Evolutionary conservation across 2,797 vertebrate genomes (phyloP), one percentile per base, ranked within the genome.

Genomic region (Crenuchus spilurus): DNA sequence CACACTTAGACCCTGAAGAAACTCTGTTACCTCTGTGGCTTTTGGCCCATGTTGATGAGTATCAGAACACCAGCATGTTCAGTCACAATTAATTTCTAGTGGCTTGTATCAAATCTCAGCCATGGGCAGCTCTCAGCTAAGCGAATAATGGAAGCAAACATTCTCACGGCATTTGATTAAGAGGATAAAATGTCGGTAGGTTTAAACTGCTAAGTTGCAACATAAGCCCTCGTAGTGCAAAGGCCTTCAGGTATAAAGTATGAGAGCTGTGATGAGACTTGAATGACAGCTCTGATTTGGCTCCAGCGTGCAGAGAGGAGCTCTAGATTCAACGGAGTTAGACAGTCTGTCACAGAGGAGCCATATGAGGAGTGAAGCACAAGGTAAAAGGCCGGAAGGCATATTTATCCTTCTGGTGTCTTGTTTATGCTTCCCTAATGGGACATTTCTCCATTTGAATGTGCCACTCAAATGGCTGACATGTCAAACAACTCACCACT

Each of bases 391-490:
- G 69, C 64, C 11, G 48, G 61, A 30, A 37, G 61, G 22, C 42
- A 41, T 76, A 33, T 39, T 35, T 75, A 65, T 60, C 57, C 48
- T 60, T 72, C 35, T 30, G 62, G 41, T 49, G 67, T 62, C 62
- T 65, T 64, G 41, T 62, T 79, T 70, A 60, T 51, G 31, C 63
- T 22, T 10, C 22, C 55, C 28, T 76, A 60, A 64, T 62, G 60
- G 39, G 49, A 28, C 42, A 69, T 58, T 35, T 18, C 48, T 42
- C 39, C 16, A 24, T 70, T 73, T 72, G 37, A 66, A 70, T 54
- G 31, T 66, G 24, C 58, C 54, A 52, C 20, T 64, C 35, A 33
- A 44, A 48, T 44, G 1, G 44, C 41, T 65, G 74, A 70, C 60
- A 70, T 57, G 61, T 49, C 60, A 63, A 62, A 55, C 75, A 64